These are phyloP conservation scores for Andrena haemorrhoa DNA, from an alignment of 2,888 invertebrate genomes.

Conservation along the genomic window DNA sequence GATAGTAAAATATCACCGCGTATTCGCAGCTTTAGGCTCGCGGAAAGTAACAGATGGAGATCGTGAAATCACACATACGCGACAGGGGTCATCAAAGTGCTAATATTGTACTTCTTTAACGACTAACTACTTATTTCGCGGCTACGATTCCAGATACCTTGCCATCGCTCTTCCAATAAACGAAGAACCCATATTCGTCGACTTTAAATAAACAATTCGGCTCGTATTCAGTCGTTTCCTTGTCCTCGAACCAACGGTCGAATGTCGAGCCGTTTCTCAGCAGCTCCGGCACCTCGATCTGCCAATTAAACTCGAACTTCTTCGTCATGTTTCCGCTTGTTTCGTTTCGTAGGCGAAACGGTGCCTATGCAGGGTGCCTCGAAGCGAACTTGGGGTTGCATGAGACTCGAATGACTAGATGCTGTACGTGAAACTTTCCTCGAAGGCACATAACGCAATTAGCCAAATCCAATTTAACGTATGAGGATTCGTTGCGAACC, in stretches of 20 bases:
- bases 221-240: slow-evolving; percentile 86
- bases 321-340: slow-evolving; percentile 86
- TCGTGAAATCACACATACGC: background rate
- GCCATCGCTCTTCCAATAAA: slow-evolving; percentile 89
- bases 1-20: too few relatives aligned
- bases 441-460: slow-evolving; percentile 75
- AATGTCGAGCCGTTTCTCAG: slow-evolving; percentile 87
- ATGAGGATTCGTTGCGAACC: slow-evolving; percentile 70
- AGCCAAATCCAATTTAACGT: slow-evolving; percentile 78
- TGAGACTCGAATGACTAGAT: slow-evolving; percentile 53
- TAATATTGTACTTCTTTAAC: background rate
- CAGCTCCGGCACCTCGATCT: slow-evolving; percentile 87
- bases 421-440: slow-evolving; percentile 25
- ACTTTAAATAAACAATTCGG: slow-evolving; percentile 87
- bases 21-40: too few relatives aligned
- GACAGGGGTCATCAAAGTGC: background rate
- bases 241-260: slow-evolving; percentile 90
- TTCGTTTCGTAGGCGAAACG: background rate
- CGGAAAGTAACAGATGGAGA: too few relatives aligned
- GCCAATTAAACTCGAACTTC: slow-evolving; percentile 90
- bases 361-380: slow-evolving; percentile 16
- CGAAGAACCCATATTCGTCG: slow-evolving; percentile 89
- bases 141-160: slow-evolving; percentile 73
- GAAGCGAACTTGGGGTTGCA: slow-evolving; percentile 52
- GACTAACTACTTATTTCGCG: background rate